These are phyloP conservation scores for Diorhabda elongata DNA, from an alignment of 1,140 invertebrate genomes.

Conservation along the genomic window DNA sequence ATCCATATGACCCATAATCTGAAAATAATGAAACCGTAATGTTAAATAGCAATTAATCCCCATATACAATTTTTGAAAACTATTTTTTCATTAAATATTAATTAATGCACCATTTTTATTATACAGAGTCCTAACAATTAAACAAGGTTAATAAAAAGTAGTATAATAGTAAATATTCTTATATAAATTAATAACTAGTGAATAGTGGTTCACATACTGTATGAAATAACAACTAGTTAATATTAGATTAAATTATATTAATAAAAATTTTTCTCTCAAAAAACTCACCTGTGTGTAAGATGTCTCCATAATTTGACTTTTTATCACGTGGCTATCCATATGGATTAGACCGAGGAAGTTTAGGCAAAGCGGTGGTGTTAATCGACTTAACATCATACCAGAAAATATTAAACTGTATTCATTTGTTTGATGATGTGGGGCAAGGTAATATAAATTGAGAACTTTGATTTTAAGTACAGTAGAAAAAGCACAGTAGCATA, in stretches of 20 bases:
- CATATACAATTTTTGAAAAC: no score
- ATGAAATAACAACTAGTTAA: no score
- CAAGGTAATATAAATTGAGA: conserved; percentile 95
- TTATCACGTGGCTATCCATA: conserved; percentile 95
- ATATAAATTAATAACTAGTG: conserved; percentile 5
- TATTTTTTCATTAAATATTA: no score
- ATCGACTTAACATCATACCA: conserved; percentile 93
- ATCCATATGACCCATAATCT: conserved; percentile 99
- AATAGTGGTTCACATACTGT: neutral
- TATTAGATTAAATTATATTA: no score
- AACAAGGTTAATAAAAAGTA: no score
- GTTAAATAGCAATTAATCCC: no score
- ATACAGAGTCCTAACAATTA: no score
- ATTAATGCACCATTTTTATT: no score
- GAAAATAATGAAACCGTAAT: conserved; percentile 33
- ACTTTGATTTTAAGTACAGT: conserved; percentile 95
- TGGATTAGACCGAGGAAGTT: conserved; percentile 98
- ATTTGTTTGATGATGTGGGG: conserved; percentile 95
- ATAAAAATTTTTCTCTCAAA: neutral
- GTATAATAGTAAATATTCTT: no score
- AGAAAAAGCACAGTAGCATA: conserved; percentile 96
- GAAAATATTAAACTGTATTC: conserved; percentile 98
- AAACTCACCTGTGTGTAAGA: conserved; percentile 76
- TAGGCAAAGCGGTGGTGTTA: conserved; percentile 97
- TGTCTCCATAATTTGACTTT: conserved; percentile 74